phyloP scores from a whole-genome alignment of 2,113 vertebrate genomes.

The Falco punctatus region DNA sequence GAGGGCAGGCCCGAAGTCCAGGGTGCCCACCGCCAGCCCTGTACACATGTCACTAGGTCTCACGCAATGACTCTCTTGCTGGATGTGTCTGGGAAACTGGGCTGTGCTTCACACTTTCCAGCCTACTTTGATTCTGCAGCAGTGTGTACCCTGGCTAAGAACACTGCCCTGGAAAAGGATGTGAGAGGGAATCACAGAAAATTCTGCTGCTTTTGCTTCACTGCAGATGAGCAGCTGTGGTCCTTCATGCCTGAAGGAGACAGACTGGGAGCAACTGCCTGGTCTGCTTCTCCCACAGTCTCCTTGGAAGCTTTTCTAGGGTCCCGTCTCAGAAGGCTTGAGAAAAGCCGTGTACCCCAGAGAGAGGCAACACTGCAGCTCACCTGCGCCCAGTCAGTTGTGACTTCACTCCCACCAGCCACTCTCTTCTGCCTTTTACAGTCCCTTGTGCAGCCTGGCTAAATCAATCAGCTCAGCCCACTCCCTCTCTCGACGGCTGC shows the following conservation, averaged over 20 bases:
- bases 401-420: neutral
- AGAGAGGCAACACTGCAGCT: neutral
- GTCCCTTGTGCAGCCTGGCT: neutral
- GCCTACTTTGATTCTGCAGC: neutral
- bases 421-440: neutral
- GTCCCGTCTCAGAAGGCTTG: neutral
- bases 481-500: neutral
- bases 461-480: too few species aligned
- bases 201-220: neutral
- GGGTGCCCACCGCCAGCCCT: neutral
- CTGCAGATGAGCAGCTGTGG: neutral
- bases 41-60: neutral
- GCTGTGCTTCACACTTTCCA: neutral
- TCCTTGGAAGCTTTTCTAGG: neutral
- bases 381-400: neutral
- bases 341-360: neutral
- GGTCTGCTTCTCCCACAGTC: neutral
- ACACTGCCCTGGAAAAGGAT: neutral
- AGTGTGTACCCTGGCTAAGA: neutral
- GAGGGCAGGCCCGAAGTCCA: neutral
- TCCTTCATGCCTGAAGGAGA: neutral
- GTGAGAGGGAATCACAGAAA: neutral
- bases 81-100: too few species aligned
- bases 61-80: neutral
- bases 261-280: neutral